Conservation (phyloP, 2,797 vertebrate genomes). For the Podarcis siculus region DNA sequence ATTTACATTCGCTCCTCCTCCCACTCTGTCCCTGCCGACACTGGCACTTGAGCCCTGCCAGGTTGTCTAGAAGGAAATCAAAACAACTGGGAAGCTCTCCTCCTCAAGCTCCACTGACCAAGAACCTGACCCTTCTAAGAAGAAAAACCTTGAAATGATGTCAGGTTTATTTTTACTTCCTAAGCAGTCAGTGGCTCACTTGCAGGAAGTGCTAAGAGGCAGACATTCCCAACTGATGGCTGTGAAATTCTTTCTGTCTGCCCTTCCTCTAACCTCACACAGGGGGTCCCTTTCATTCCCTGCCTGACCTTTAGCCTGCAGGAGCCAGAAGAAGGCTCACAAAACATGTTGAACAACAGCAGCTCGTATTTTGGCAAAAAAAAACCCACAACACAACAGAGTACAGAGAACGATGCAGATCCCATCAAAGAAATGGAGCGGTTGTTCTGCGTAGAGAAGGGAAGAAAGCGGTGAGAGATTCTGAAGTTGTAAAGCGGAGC, state of each 20-base stretch:
- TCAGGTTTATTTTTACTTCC: not conserved
- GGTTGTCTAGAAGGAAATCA: not conserved
- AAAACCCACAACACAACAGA: not conserved
- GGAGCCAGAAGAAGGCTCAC: slow-evolving; percentile 27
- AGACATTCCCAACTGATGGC: not conserved
- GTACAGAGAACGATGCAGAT: too few species aligned
- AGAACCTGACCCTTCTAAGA: rapidly evolving
- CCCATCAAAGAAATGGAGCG: not conserved
- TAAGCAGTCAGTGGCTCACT: rapidly evolving
- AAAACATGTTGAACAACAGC: not conserved
- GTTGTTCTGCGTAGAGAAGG: not conserved
- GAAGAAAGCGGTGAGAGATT: slow-evolving; percentile 41
- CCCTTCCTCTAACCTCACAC: slow-evolving; percentile 18
- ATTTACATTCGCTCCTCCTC: too few species aligned
- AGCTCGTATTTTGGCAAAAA: not conserved
- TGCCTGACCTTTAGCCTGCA: slow-evolving; percentile 39
- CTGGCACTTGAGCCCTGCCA: too few species aligned
- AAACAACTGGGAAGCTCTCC: not conserved
- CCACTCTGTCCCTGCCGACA: too few species aligned
- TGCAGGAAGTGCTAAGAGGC: rapidly evolving
- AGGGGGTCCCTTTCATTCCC: not conserved
- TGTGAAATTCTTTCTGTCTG: slow-evolving; percentile 41
- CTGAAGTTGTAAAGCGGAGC: slow-evolving; percentile 30
- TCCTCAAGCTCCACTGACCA: not conserved
- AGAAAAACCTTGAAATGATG: not conserved